These are phyloP conservation scores for Siderastrea siderea DNA, from an alignment of 92 coral and sea anemone species.

Conservation along the genomic window DNA sequence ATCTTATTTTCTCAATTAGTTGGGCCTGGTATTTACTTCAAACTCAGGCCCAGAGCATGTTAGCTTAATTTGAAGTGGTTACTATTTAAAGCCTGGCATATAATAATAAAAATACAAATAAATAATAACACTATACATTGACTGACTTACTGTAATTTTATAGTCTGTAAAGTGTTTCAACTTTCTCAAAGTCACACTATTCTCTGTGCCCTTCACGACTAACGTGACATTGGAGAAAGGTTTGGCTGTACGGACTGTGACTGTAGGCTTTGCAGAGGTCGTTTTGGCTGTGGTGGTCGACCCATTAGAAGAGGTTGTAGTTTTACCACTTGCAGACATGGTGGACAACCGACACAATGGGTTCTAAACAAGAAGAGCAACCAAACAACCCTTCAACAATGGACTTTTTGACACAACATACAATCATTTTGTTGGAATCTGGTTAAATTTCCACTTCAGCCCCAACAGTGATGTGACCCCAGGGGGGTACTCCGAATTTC, in stretches of 20 bases:
- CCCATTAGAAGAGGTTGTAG: background rate
- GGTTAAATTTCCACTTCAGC: too few species aligned
- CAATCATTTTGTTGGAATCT: too few species aligned
- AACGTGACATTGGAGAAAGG: constrained; percentile 12
- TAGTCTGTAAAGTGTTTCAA: constrained; percentile 84
- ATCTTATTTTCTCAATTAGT: too few species aligned
- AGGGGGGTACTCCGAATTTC: too few species aligned
- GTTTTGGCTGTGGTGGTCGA: constrained; percentile 44
- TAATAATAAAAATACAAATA: too few species aligned
- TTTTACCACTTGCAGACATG: constrained; percentile 14
- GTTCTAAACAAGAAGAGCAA: constrained; percentile 8
- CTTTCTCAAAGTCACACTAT: constrained; percentile 46
- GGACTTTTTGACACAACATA: too few species aligned
- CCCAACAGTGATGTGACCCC: too few species aligned
- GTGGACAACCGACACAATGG: constrained; percentile 37
- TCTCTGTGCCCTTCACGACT: constrained; percentile 47
- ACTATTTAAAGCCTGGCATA: too few species aligned
- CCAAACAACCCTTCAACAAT: background rate
- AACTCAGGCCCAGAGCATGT: too few species aligned
- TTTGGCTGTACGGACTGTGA: constrained; percentile 33
- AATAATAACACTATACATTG: background rate
- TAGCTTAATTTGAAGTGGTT: too few species aligned
- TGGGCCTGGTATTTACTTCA: too few species aligned
- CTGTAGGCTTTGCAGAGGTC: constrained; percentile 2
- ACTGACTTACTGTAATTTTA: constrained; percentile 57